These are phyloP conservation scores for Craterocephalus amniculus DNA, from an alignment of 2,797 vertebrate species.

Conservation along the genomic window DNA sequence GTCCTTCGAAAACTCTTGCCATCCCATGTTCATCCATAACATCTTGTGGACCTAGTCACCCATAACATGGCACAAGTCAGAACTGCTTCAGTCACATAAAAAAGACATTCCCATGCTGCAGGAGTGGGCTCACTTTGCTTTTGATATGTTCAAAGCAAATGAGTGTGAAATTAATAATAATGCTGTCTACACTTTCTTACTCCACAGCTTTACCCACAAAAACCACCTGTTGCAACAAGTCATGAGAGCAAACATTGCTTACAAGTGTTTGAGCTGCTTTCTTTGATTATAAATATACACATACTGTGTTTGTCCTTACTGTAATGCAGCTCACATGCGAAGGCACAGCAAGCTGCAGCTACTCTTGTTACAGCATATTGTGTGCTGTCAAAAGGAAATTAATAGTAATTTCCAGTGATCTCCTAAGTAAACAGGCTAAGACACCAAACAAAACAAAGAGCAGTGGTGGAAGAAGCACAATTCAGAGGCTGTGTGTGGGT, in stretches of 20 bases:
- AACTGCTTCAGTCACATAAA: neutral
- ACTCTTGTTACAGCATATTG: neutral
- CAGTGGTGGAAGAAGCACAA: neutral
- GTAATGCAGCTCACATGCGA: neutral
- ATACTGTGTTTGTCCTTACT: neutral
- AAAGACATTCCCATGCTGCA: neutral
- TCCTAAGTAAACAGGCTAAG: conserved; percentile 1
- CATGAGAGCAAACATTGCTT: neutral
- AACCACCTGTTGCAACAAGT: neutral
- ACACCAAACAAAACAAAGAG: neutral
- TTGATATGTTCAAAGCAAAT: no score
- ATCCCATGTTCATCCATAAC: no score
- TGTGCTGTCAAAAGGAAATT: neutral
- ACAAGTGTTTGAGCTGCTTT: neutral
- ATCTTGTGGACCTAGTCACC: neutral
- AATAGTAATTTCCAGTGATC: neutral
- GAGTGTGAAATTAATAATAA: neutral
- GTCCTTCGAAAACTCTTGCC: no score
- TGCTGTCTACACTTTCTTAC: neutral
- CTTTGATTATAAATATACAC: neutral
- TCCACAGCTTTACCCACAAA: neutral
- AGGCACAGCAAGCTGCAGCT: neutral
- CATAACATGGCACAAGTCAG: neutral
- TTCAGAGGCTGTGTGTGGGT: neutral
- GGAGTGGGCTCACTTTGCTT: neutral